Conservation (phyloP, 2,888 invertebrate genomes). For the Caenorhabditis japonica region DNA sequence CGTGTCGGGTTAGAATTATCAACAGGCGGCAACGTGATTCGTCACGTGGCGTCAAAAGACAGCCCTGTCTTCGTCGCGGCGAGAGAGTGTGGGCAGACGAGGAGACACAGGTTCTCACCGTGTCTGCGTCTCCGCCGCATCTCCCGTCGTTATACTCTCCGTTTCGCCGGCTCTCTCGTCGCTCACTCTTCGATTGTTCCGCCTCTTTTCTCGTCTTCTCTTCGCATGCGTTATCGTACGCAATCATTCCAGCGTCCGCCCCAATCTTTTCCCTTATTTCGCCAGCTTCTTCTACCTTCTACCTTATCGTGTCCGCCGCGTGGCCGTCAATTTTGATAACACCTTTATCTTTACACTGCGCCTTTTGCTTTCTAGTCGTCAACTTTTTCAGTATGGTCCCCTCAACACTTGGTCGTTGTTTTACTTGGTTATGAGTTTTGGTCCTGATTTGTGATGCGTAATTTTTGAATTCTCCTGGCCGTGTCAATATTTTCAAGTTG, state of each 20-base stretch:
- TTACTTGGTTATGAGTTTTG: too few species aligned
- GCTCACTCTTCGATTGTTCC: constrained; percentile 5
- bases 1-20: constrained; percentile 22
- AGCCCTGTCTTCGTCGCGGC: constrained; percentile 9
- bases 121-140: constrained; percentile 18
- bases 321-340: too few species aligned
- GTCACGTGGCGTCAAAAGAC: constrained; percentile 37
- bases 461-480: constrained; percentile 13
- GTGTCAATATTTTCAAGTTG: constrained; percentile 40
- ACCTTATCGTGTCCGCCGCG: too few species aligned
- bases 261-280: constrained; percentile 19
- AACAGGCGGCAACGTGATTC: constrained; percentile 51
- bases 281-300: constrained; percentile 8
- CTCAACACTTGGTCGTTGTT: too few species aligned
- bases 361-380: too few species aligned
- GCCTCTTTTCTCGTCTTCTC: too few species aligned
- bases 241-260: constrained; percentile 13
- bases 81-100: constrained; percentile 12
- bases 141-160: constrained; percentile 7
- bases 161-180: not conserved
- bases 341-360: too few species aligned
- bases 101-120: constrained; percentile 20
- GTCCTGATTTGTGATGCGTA: constrained; percentile 34
- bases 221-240: constrained; percentile 44
- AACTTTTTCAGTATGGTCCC: constrained; percentile 23